phyloP scores from a whole-genome alignment of 2,797 vertebrate genomes.

The Sebastes hubbsi region DNA sequence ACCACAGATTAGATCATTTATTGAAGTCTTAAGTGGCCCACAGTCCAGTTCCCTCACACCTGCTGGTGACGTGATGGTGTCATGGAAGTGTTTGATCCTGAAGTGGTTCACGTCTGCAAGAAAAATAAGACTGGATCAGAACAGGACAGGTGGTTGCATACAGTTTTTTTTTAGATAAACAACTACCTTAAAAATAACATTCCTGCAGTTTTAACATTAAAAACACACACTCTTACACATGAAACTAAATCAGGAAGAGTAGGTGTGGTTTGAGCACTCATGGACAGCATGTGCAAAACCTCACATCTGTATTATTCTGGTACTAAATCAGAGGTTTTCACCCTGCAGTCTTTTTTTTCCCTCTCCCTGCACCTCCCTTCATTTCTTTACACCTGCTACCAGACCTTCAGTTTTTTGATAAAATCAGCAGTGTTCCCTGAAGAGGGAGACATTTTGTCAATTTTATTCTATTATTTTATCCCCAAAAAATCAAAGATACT shows the following conservation, averaged over 20 bases:
- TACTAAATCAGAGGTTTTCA: neutral
- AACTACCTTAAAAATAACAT: neutral
- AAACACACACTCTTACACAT: neutral
- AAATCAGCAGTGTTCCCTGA: slow-evolving; percentile 33
- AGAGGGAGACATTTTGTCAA: slow-evolving; percentile 75
- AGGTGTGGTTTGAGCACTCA: neutral
- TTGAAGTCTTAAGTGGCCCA: neutral
- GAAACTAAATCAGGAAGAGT: neutral
- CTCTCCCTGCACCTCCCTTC: neutral
- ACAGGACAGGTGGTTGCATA: neutral
- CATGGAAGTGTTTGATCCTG: slow-evolving; percentile 33
- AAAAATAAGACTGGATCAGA: neutral
- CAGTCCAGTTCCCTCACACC: neutral
- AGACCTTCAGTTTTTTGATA: neutral
- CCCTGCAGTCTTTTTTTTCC: neutral
- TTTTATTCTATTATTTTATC: neutral
- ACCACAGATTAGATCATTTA: slow-evolving; percentile 4
- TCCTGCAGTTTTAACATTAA: neutral
- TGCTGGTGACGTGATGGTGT: slow-evolving; percentile 3
- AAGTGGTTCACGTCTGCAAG: neutral
- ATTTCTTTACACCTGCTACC: neutral
- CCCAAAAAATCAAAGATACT: neutral
- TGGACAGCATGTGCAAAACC: neutral
- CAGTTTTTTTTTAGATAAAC: neutral
- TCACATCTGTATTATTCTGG: neutral